Percentiles rank a stretch among this genome's conserved stretches.
Evolutionary conservation across 2,797 vertebrate species (phyloP).

Genomic region (Leontocebus nigricollis): DNA sequence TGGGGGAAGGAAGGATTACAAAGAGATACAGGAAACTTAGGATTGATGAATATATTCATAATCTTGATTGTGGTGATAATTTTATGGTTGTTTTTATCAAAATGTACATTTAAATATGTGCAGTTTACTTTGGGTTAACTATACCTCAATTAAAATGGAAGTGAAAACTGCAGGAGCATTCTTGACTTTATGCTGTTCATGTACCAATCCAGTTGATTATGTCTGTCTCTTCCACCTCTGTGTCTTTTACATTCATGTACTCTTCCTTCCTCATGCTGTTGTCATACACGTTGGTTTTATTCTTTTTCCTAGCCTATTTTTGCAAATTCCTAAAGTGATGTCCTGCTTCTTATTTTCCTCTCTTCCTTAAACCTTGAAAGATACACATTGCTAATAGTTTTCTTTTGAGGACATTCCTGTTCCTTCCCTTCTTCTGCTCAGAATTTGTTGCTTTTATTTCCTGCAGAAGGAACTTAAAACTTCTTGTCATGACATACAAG

Average conservation of each 20-base stretch:
- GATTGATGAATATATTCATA: neutral
- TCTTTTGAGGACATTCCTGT: neutral
- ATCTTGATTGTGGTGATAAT: neutral
- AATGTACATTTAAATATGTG: neutral
- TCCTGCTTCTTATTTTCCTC: neutral
- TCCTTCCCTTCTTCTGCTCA: neutral
- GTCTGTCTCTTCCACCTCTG: neutral
- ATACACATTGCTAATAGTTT: neutral
- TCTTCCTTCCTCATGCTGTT: neutral
- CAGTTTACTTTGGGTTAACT: neutral
- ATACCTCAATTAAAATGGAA: neutral
- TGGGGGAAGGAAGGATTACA: neutral
- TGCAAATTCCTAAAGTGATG: neutral
- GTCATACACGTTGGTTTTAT: neutral
- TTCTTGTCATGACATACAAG: neutral
- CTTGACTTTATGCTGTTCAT: neutral
- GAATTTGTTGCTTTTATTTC: conserved; percentile 2
- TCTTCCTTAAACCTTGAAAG: neutral
- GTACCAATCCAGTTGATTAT: neutral
- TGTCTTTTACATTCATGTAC: neutral
- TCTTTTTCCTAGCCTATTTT: neutral
- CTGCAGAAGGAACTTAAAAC: neutral
- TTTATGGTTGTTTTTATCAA: neutral
- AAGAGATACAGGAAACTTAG: neutral
- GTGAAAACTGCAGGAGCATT: neutral